Percentiles rank a stretch among this genome's conserved stretches.
phyloP scores from a whole-genome alignment of 2,888 invertebrate species.

The Lithosia quadra region DNA sequence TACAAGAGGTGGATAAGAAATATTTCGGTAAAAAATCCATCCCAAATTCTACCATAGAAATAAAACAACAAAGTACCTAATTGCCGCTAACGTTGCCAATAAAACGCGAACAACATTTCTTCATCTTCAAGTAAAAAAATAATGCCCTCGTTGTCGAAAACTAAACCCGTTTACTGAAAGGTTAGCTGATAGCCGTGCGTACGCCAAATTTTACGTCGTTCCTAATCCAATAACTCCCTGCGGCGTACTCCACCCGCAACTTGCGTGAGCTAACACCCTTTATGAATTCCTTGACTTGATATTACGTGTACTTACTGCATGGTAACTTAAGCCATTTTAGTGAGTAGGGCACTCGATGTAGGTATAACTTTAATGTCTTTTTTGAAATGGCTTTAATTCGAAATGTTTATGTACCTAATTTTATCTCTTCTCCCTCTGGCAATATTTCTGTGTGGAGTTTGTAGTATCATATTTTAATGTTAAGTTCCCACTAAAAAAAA shows the following conservation, averaged over 20 bases:
- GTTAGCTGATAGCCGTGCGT: constrained; percentile 27
- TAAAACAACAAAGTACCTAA: not conserved
- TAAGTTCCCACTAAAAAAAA: too few species aligned
- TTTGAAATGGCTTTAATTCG: constrained; percentile 8
- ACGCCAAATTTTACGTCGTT: constrained; percentile 44
- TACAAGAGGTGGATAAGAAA: too few species aligned
- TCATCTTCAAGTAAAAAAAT: not conserved
- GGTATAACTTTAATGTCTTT: constrained; percentile 6
- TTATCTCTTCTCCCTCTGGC: not conserved
- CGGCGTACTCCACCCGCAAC: constrained; percentile 30
- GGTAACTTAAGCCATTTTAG: constrained; percentile 19
- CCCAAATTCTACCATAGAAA: not conserved
- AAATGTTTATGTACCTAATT: not conserved
- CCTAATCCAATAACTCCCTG: constrained; percentile 45
- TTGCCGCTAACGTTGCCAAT: not conserved
- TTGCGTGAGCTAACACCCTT: constrained; percentile 31
- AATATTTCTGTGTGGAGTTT: not conserved
- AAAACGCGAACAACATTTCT: not conserved
- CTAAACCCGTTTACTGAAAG: constrained; percentile 21
- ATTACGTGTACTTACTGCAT: constrained; percentile 23
- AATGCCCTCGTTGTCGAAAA: constrained; percentile 8
- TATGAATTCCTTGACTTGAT: constrained; percentile 29
- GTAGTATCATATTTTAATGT: not conserved
- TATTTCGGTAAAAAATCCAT: too few species aligned
- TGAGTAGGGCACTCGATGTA: not conserved